phyloP scores from a whole-genome alignment of 2,797 vertebrate genomes.

The Gorsachius magnificus region DNA sequence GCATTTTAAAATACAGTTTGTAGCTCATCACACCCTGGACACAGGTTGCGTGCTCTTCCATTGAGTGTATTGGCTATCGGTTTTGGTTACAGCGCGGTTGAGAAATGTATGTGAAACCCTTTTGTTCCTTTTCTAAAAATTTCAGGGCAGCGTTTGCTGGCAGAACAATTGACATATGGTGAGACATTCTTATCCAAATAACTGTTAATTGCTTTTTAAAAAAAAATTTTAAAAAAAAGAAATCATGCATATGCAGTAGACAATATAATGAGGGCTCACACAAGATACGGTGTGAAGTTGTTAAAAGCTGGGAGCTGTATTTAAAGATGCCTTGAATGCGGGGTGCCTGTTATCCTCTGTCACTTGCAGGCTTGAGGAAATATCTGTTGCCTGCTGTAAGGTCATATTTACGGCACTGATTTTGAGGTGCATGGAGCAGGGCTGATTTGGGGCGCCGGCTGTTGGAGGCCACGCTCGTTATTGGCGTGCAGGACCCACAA shows the following conservation, averaged over 20 bases:
- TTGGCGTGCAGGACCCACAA: background rate
- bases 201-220: slow-evolving; percentile 49
- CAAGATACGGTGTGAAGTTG: background rate
- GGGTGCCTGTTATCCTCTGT: background rate
- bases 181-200: slow-evolving; percentile 52
- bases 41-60: slow-evolving; percentile 17
- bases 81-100: background rate
- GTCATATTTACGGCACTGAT: background rate
- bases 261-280: slow-evolving; percentile 47
- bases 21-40: slow-evolving; percentile 11
- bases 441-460: background rate
- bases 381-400: background rate
- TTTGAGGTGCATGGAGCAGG: background rate
- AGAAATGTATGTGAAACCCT: slow-evolving; percentile 33
- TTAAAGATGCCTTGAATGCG: background rate
- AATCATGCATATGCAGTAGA: slow-evolving; percentile 12
- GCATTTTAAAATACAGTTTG: slow-evolving; percentile 16
- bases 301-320: background rate
- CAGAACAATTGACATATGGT: slow-evolving; percentile 65
- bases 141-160: slow-evolving; percentile 46
- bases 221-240: background rate
- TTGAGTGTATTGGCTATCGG: background rate
- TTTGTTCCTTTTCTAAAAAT: slow-evolving; percentile 30
- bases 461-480: background rate
- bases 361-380: background rate